Evolutionary conservation across 1,140 invertebrate genomes (phyloP), one percentile per base, ranked within the genome.

Genomic region (Aphidius ervi): DNA sequence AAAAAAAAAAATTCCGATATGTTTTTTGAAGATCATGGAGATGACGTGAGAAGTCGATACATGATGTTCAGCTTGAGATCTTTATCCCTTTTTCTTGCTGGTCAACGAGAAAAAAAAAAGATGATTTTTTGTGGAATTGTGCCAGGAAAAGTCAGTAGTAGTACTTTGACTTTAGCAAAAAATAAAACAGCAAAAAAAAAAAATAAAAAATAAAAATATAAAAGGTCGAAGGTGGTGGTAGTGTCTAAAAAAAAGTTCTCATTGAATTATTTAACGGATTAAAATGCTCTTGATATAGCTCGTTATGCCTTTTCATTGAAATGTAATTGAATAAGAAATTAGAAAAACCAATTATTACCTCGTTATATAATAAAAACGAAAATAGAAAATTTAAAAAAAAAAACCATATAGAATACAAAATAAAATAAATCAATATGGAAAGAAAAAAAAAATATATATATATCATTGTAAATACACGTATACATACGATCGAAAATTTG

Each of bases 271-370:
- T 68, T 61, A 65, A 31, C 59, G 57, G 43, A 47, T 57, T 48
- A 58, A 61, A 60, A 64, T 56, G 16, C 49, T 57, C 53, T 50
- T 49, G 43, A 62, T 56, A 39, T 4, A 6, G 52, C 39, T 54
- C 37, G 41, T 37, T 41, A 4, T 39, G 16, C 9, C 31, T 16
- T 58, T 58, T 57, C 45, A 63, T 31, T 31, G 23, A 31, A 31
- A 31, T 57, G 20, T 67, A 65, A 66, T 68, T 61, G 58, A 66
- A 66, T 69, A 58, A 63, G 54, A 61, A 66, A 66, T 63, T 63
- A 65, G 65, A 65, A 49, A 41, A 54, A 56, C 10, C 62, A 66
- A 65, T 65, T 65, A 67, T 65, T 63, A 52, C 37, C 59, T 63
- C 43, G 53, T 31, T 56, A 10, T 8, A 47, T 53, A 57, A 58